A percentile compares a stretch with the other conserved stretches of the same genome.
Conservation (phyloP, 2,888 invertebrate genomes). For the Sesamia inferens region DNA sequence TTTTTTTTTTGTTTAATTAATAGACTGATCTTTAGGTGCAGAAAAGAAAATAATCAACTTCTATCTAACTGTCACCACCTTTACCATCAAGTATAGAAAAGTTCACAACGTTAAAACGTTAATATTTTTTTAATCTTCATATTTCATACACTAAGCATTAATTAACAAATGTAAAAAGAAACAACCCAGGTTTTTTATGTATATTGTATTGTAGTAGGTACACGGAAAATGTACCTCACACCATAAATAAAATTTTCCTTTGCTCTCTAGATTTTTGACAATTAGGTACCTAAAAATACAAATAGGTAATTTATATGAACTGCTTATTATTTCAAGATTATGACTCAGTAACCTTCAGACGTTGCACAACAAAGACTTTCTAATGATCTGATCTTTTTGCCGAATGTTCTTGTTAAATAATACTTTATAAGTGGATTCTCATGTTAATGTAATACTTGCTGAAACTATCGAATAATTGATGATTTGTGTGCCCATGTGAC, state of each 20-base stretch:
- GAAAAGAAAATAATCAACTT: background rate
- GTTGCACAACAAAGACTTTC: constrained; percentile 11
- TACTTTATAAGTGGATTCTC: constrained; percentile 26
- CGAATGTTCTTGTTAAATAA: constrained; percentile 10
- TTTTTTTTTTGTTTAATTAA: background rate
- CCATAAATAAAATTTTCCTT: too few species aligned
- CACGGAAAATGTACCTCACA: background rate
- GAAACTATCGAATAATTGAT: constrained; percentile 8
- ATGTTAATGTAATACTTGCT: constrained; percentile 12
- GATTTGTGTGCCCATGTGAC: too few species aligned
- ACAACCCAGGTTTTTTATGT: too few species aligned
- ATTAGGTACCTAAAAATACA: background rate
- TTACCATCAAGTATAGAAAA: background rate
- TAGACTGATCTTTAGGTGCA: background rate
- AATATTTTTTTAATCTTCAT: background rate
- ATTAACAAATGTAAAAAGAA: background rate
- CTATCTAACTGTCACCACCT: background rate
- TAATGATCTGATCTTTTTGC: constrained; percentile 14
- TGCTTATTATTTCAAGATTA: background rate
- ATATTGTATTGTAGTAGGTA: background rate
- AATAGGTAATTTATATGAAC: background rate
- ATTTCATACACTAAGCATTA: background rate
- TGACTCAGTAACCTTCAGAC: constrained; percentile 24
- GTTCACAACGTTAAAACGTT: background rate
- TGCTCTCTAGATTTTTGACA: too few species aligned